A percentile compares a stretch with the other conserved stretches of the same genome.
Evolutionary conservation across 2,113 vertebrate species (phyloP).

Genomic region (Neolamprologus toae): DNA sequence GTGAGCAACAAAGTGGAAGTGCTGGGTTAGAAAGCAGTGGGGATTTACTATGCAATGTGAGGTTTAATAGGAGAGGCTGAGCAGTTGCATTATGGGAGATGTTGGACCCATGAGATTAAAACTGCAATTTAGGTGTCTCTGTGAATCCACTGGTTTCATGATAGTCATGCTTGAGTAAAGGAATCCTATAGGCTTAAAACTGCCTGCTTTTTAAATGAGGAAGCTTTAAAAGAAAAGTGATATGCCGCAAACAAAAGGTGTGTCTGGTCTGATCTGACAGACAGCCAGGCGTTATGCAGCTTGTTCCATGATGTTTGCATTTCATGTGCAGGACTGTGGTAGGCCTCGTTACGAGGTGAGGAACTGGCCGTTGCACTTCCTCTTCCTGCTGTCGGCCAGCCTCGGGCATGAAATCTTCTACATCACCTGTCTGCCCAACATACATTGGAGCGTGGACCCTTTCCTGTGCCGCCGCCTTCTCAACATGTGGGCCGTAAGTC

Average conservation of each 20-base stretch:
- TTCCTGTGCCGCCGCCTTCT: constrained; percentile 85
- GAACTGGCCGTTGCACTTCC: constrained; percentile 83
- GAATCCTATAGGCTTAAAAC: background rate
- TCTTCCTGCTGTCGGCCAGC: constrained; percentile 84
- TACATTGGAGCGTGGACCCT: constrained; percentile 88
- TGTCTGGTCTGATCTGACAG: background rate
- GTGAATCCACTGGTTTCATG: background rate
- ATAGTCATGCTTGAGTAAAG: background rate
- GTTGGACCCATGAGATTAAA: background rate
- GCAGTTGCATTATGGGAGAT: background rate
- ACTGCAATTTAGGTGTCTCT: background rate
- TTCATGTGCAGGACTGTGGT: constrained; percentile 40
- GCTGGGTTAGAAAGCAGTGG: background rate
- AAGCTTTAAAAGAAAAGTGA: background rate
- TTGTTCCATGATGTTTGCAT: background rate
- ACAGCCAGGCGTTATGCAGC: background rate
- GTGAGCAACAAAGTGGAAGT: background rate
- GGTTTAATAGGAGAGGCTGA: background rate
- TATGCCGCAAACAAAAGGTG: background rate
- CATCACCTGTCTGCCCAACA: constrained; percentile 89
- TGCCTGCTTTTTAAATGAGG: background rate
- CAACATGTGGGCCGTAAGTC: constrained; percentile 79
- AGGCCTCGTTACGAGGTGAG: constrained; percentile 78
- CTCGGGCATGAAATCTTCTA: constrained; percentile 92
- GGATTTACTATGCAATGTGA: background rate